Base-by-base conservation (phyloP, 1,140 invertebrate genomes). In the Oryctes rhinoceros region DNA sequence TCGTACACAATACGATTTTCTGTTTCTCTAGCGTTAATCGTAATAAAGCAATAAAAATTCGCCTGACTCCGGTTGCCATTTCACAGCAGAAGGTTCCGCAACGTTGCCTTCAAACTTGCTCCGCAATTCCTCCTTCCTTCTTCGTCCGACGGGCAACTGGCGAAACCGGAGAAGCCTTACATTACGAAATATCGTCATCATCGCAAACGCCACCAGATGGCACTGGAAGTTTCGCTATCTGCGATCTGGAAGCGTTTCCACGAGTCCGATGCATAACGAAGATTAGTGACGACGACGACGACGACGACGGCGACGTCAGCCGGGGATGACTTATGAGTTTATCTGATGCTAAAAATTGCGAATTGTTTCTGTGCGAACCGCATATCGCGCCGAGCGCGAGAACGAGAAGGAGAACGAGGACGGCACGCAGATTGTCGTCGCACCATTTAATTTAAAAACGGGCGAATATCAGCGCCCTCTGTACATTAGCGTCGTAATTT, bases 331-430 rank as follows among this genome's bases (percentile, higher is more conserved):
- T 76, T 76, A 76, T 44, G 75, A 48, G 11, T 24, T 48, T 47
- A 76, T 76, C 75, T 76, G 75, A 76, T 76, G 75, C 47, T 76
- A 76, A 76, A 76, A 76, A 76, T 76, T 76, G 39, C 30, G 75
- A 76, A 44, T 76, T 47, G 30, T 76, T 44, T 39, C 37, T 7
- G n/a, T 18, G 18, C 53, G 53, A 18, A 18, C 53, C 15, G 53
- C 53, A 59, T n/a, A 18, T 59, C 67, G 67, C 67, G 67, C n/a
- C 53, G 7, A 59, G 53, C 53, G 3, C 15, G 18, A 59, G 15
- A 15, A 59, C 15, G n/a, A 18, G 15, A 15, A 59, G 13, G 53
- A 59, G 53, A 6, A 18, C 53, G 18, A 15, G 53, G 18, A 59
- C 53, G 47, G 75, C 15, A 37, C 35, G 44, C 30, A 37, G 75